Evolutionary conservation across 2,888 invertebrate species (phyloP), one percentile per base, ranked within the genome.

Genomic region (Campoletis raptor): DNA sequence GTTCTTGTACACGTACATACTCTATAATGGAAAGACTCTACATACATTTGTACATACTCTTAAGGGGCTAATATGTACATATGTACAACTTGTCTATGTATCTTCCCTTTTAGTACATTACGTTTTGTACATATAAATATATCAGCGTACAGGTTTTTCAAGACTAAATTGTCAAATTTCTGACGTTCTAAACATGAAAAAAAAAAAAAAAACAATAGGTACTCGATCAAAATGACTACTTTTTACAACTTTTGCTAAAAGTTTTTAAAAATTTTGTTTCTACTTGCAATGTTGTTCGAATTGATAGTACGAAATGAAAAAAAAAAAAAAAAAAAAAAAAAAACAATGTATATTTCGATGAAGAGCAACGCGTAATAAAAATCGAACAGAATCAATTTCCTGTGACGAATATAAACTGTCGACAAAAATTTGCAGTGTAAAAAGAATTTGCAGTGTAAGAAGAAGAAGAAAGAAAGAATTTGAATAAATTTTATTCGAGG

Each of bases 1-100:
- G 79, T 80, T 52, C 61, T 37, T 48, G 30, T 37, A 74, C 73
- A 48, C 54, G 57, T 69, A 67, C 21, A 42, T n/a, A n/a, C n/a
- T n/a, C 57, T 69, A 21, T 42, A 42, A 52, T n/a, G 21, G n/a
- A 40, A 64, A 66, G n/a, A 42, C 18, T 64, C 24, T 48, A 66
- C 40, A 24, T 52, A 78, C 66, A 21, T 37, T 54, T 52, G 24
- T 67, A 64, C 45, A 77, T 54, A 48, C 64, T 67, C 37, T 40
- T 52, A 36, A 67, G 45, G 54, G 48, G 48, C 52, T 48, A 36
- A 64, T 52, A 37, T 24, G 21, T 48, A 66, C 18, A 76, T 37
- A 64, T 77, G 45, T 48, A 64, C 52, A 37, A 54, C 76, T 21
- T 48, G 45, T 48, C 37, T n/a, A 64, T 64, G 45, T 48, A 45